Evolutionary conservation across 2,888 invertebrate species (phyloP).

Genomic region (Acanthosepion lycidas): DNA sequence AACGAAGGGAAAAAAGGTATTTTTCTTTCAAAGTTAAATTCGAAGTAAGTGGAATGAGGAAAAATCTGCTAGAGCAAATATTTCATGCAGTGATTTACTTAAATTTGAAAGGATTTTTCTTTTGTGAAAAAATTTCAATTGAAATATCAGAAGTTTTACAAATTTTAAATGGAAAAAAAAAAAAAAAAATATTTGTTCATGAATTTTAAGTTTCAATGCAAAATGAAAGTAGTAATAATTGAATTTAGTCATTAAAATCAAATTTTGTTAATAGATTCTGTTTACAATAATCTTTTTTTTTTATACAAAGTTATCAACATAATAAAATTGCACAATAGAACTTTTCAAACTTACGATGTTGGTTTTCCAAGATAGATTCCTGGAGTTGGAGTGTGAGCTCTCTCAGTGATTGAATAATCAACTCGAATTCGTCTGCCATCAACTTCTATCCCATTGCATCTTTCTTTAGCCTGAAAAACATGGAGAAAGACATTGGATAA

Average conservation of each 20-base stretch:
- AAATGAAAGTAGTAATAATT: not conserved
- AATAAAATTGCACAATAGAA: not conserved
- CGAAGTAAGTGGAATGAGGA: too few species aligned
- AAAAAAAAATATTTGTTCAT: too few species aligned
- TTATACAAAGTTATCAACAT: not conserved
- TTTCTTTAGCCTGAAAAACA: conserved; percentile 84
- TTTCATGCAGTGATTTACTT: not conserved
- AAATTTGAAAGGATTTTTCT: not conserved
- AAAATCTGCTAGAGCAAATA: too few species aligned
- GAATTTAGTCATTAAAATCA: not conserved
- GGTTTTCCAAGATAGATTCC: conserved; percentile 97
- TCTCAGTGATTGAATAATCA: conserved; percentile 95
- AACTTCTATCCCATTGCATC: conserved; percentile 94
- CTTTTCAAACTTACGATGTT: conserved; percentile 77
- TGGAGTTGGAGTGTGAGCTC: conserved; percentile 97
- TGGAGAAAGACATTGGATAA: not conserved
- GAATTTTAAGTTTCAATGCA: too few species aligned
- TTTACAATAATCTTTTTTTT: not conserved
- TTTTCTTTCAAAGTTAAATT: not conserved
- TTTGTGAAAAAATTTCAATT: not conserved
- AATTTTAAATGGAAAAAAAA: not conserved
- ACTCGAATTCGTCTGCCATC: conserved; percentile 94
- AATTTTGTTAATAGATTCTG: too few species aligned
- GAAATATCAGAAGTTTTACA: not conserved
- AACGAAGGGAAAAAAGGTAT: conserved; percentile 41